Evolutionary conservation across 1,140 invertebrate species (phyloP).

Genomic region (Temnothorax nylanderi): DNA sequence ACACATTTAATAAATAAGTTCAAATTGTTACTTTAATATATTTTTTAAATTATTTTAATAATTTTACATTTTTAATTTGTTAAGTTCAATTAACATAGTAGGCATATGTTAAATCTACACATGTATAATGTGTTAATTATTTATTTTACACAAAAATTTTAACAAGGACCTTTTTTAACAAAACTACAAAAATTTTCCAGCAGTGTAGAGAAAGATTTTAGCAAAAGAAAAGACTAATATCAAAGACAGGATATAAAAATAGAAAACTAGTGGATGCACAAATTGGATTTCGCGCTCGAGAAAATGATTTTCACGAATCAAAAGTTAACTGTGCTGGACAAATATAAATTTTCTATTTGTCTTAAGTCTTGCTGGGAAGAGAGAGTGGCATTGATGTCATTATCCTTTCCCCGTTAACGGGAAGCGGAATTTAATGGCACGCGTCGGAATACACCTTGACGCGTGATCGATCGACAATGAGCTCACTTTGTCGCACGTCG

Average conservation of each 20-base stretch:
- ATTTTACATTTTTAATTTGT: too few species aligned
- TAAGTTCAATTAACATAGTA: too few species aligned
- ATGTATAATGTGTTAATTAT: too few species aligned
- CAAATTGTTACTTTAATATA: too few species aligned
- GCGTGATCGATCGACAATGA: slow-evolving; percentile 42
- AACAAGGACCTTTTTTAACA: too few species aligned
- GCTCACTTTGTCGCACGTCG: not conserved
- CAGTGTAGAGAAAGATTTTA: not conserved
- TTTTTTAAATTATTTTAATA: too few species aligned
- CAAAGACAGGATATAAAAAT: not conserved
- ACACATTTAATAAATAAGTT: too few species aligned
- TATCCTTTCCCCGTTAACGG: slow-evolving; percentile 10
- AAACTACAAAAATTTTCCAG: too few species aligned
- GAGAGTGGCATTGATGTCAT: slow-evolving; percentile 13
- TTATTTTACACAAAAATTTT: too few species aligned
- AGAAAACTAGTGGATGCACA: not conserved
- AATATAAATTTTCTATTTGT: not conserved
- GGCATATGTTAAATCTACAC: too few species aligned
- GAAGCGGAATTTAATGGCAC: slow-evolving; percentile 38
- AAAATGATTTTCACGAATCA: not conserved
- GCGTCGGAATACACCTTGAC: slow-evolving; percentile 15
- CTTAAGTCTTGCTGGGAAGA: not conserved
- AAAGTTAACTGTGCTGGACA: not conserved
- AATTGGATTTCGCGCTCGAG: not conserved
- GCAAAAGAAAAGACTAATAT: not conserved